These are phyloP conservation scores for Neomicropteryx cornuta DNA, from an alignment of 1,140 invertebrate species.

Conservation along the genomic window DNA sequence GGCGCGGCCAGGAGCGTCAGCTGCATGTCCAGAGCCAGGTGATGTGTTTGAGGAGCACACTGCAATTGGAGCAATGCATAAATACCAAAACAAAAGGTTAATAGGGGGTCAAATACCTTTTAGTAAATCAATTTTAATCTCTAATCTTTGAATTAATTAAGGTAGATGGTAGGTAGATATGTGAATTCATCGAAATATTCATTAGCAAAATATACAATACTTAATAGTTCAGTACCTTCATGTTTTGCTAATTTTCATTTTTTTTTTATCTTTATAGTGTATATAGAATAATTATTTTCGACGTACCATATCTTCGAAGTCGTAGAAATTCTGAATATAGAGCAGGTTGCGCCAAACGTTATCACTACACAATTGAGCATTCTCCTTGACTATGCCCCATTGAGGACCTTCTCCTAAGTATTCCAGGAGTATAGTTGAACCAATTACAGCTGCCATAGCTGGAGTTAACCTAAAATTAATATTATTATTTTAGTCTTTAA, in stretches of 20 bases:
- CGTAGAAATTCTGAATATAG: conserved; percentile 59
- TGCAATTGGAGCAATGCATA: conserved; percentile 28
- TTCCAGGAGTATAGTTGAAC: conserved; percentile 58
- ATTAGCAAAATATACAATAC: no score
- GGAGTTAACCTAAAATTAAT: conserved; percentile 44
- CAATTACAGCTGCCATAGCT: conserved; percentile 50
- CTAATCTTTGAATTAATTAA: no score
- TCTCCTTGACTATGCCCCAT: conserved; percentile 51
- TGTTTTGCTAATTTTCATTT: no score
- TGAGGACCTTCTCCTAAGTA: conserved; percentile 58
- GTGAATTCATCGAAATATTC: no score
- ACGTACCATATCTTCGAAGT: conserved; percentile 58
- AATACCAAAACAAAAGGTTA: no score
- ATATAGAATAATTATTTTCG: conserved; percentile 4
- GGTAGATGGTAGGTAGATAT: no score
- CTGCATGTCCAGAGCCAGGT: conserved; percentile 74
- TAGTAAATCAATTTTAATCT: no score
- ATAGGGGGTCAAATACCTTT: no score
- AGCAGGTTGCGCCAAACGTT: conserved; percentile 60
- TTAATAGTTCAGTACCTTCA: no score
- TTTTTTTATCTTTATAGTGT: background rate
- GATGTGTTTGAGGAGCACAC: conserved; percentile 59
- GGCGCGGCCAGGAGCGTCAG: conserved; percentile 61
- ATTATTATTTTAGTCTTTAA: background rate
- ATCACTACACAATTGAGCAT: conserved; percentile 51